Base-by-base conservation (phyloP, 2,888 invertebrate species). In the Serripes groenlandicus region DNA sequence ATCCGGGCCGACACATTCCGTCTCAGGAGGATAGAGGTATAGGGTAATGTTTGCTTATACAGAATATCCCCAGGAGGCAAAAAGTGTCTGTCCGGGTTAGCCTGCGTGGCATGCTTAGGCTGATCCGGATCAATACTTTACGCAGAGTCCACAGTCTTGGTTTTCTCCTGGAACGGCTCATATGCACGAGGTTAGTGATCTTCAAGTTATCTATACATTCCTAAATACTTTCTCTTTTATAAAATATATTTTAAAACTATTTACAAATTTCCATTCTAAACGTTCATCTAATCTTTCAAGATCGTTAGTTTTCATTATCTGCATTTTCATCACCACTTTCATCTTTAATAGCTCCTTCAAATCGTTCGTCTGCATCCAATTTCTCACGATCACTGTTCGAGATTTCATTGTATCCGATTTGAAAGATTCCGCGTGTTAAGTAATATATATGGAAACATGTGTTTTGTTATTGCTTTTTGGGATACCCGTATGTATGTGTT, bases 331-430 rank as follows among this genome's bases (percentile, higher is more conserved):
- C 73, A 49, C n/a, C 73, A 60, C 62, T 62, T 60, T 73, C 60
- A 73, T 62, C 60, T 62, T 37, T 60, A 73, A 56, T 35, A 71
- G 56, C 11, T 32, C 21, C 35, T 34, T 35, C 35, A 56, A 71
- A 56, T 34, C 26, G 54, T 34, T 71, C 7, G 18, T 56, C 58
- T 18, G 56, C 71, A 35, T 56, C 35, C 35, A 66, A 54, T 58
- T 71, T 71, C 71, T 71, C 73, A 73, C 62, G 62, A 73, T 73
- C 73, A 18, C 21, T n/a, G 28, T 62, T n/a, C 42, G 15, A 73
- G 73, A 73, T 71, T 71, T 72, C 64, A 71, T 77, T 71, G 71
- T 71, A 54, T 62, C 34, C 35, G 18, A 3, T n/a, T 56, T n/a
- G 5, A 37, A 42, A 66, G 66, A 42, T 35, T 66, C 42, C 34